Percentiles rank a stretch among this genome's conserved stretches.
phyloP scores from a whole-genome alignment of 2,113 vertebrate genomes.

The Mellivora capensis region DNA sequence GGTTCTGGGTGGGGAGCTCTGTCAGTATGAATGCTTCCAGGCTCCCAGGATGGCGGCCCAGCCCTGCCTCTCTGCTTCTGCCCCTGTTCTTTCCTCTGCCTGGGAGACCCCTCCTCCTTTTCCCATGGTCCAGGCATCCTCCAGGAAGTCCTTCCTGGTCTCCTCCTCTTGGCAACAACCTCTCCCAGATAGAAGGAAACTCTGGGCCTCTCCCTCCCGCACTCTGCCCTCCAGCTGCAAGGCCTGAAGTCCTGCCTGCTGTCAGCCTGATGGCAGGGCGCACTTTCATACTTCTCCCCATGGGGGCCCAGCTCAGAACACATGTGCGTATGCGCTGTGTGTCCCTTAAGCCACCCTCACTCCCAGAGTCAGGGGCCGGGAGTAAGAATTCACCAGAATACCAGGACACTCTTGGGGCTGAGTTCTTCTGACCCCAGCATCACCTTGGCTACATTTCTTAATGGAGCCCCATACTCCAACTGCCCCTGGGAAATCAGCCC shows the following conservation, averaged over 20 bases:
- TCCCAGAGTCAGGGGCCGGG: background rate
- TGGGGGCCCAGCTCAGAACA: background rate
- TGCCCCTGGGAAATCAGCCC: background rate
- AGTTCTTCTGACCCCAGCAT: background rate
- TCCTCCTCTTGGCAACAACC: background rate
- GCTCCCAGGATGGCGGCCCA: background rate
- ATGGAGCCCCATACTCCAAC: background rate
- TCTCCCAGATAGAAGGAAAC: background rate
- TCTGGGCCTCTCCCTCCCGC: background rate
- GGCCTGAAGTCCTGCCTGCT: background rate
- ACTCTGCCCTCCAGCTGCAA: background rate
- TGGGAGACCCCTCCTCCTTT: background rate
- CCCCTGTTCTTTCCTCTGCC: background rate
- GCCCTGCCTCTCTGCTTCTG: background rate
- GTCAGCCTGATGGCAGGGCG: background rate
- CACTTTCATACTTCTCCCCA: background rate
- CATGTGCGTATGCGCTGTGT: background rate
- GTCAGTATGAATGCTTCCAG: background rate
- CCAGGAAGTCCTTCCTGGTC: conserved; percentile 24
- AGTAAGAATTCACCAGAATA: background rate
- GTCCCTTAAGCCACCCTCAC: background rate
- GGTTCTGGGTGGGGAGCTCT: background rate
- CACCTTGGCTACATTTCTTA: background rate
- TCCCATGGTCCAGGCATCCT: background rate
- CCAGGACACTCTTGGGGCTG: background rate